Base-by-base conservation (phyloP, 2,888 invertebrate genomes). In the Trichacis sp. region DNA sequence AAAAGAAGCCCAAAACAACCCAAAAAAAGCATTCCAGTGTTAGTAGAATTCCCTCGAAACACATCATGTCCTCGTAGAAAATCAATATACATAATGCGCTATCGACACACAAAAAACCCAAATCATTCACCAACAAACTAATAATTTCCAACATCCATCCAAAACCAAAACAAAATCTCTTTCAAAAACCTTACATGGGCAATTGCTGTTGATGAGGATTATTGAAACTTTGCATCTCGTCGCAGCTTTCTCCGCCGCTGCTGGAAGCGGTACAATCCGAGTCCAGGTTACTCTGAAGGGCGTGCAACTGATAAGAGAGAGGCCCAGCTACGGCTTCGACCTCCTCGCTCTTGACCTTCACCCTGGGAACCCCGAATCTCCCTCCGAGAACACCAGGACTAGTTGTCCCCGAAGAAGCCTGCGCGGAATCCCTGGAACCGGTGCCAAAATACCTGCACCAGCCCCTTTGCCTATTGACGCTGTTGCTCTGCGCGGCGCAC, bases 231-330 rank as follows among this genome's bases (percentile, higher is more conserved):
- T 93, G 90, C 86, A 92, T 90, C 84, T 97, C 96, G 86, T 97
- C 96, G 84, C 94, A 94, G 77, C 95, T 96, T 84, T 97, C 97
- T 29, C 95, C 96, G 52, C 96, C 97, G 12, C 96, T 96, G 78
- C 96, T 96, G 64, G 95, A 95, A 12, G 92, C 95, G 0, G 97
- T 97, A 30, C 94, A 96, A 86, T 97, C 97, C 1, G 96, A 95
- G 84, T 97, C 97, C 68, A 95, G 87, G 74, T 91, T 91, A 62
- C 88, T 87, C 80, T 94, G 92, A 56, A 95, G 88, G 68, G 92
- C 87, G 19, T 90, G 88, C 71, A 96, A 84, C 81, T 94, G 93
- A 0, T 91, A 89, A 48, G 89, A 87, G 65, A 96, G 83, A 14
- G 92, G 88, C 14, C 93, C 93, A 0, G 93, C 88, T 1, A 93